Base-by-base conservation (phyloP, 2,113 vertebrate genomes). In the Hydropotes inermis region DNA sequence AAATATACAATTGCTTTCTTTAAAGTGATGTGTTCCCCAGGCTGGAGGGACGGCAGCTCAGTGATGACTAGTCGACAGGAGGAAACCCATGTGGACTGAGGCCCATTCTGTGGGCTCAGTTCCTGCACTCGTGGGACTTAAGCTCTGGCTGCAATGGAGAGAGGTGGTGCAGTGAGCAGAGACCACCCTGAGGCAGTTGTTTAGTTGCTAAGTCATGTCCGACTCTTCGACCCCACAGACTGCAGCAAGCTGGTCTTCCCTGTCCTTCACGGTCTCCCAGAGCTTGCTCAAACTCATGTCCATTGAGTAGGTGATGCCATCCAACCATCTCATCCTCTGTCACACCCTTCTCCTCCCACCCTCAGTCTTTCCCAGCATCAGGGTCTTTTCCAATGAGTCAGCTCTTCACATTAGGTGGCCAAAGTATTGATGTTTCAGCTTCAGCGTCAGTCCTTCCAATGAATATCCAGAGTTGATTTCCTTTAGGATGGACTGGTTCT, bases 1-100 rank as follows among this genome's bases (percentile, higher is more conserved):
- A 92, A 89, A 45, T n/a, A 47, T 2, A 16, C 12, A 3, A 1
- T 17, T 19, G 36, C 84, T 95, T 92, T 36, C 79, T 95, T 92
- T 36, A 10, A 60, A 55, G 50, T 33, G 19, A 14, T 7, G 14
- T 67, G 28, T 52, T 55, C 30, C 39, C 10, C 11, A n/a, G 67
- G 39, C 54, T n/a, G 28, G 84, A 54, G 28, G 55, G 76, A 14
- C 0, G 7, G 11, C 45, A 14, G 5, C 45, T 81, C 13, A 1
- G 15, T 2, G 21, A 33, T 64, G 55, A n/a, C 13, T 25, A 4
- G 25, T 67, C 3, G 2, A 2, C 13, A 17, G 61, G 79, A 50
- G 39, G 19, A 43, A 54, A 15, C 25, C 3, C 1, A 7, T 7
- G 11, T 47, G 8, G 60, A 28, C 21, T 0, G 12, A 82, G 54